A percentile compares a stretch with the other conserved stretches of the same genome.
These are phyloP conservation scores for Coelogynopora nodosa DNA, from an alignment of 2,888 invertebrate species.

Conservation along the genomic window DNA sequence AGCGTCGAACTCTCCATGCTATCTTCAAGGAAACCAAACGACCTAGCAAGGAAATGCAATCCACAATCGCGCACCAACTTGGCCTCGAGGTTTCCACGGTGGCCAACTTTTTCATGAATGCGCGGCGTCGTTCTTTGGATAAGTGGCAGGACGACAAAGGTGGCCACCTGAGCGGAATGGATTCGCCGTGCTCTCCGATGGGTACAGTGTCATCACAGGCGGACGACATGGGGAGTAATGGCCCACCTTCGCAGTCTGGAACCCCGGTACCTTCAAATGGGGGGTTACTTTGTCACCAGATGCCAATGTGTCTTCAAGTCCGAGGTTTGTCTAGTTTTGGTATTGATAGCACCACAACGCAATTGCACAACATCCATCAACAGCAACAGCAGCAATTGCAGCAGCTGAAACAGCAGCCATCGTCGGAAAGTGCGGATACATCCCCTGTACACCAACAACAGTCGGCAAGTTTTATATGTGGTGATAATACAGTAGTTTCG, in stretches of 20 bases:
- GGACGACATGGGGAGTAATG: neutral
- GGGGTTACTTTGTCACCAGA: neutral
- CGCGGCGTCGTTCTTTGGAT: slow-evolving; percentile 80
- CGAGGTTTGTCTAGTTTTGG: neutral
- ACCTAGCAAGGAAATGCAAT: slow-evolving; percentile 99
- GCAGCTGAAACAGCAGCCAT: neutral
- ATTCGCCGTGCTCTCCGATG: neutral
- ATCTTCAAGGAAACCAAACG: slow-evolving; percentile 99
- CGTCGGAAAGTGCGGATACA: neutral
- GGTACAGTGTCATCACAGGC: slow-evolving; percentile 3
- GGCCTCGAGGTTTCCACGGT: slow-evolving; percentile 95
- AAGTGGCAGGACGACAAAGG: slow-evolving; percentile 74
- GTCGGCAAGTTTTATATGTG: neutral
- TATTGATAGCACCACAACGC: neutral
- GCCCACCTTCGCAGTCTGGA: neutral
- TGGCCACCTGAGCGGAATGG: neutral
- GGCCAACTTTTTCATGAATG: slow-evolving; percentile 99
- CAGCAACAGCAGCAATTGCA: neutral
- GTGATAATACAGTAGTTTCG: neutral
- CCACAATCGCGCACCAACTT: slow-evolving; percentile 92
- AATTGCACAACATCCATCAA: neutral
- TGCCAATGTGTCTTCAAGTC: slow-evolving; percentile 9
- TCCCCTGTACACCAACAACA: neutral
- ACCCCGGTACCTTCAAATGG: neutral
- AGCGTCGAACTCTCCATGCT: slow-evolving; percentile 98